Evolutionary conservation across 2,888 invertebrate species (phyloP).

Genomic region (Myopa tessellatipennis): DNA sequence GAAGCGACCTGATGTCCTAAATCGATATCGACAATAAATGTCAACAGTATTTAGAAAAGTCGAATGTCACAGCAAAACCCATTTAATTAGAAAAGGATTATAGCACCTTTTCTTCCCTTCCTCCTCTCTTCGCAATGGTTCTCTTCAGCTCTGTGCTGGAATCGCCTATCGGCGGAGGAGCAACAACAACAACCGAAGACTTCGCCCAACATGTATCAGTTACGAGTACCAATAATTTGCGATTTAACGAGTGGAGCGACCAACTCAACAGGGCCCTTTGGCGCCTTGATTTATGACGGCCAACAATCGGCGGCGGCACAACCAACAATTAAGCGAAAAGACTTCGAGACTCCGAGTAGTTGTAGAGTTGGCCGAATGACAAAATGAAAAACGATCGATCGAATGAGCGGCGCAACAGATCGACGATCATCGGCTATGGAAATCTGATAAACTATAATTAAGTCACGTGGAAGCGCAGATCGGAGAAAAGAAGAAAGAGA

Average conservation of each 20-base stretch:
- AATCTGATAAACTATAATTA: constrained; percentile 67
- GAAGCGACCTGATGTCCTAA: no score
- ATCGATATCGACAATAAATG: no score
- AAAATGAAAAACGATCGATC: constrained; percentile 59
- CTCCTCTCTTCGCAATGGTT: not conserved
- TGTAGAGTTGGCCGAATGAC: constrained; percentile 51
- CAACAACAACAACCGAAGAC: not conserved
- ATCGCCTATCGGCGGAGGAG: not conserved
- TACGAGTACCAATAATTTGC: constrained; percentile 15
- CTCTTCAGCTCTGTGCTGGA: no score
- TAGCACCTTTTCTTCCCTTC: not conserved
- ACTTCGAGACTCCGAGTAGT: not conserved
- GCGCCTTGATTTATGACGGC: constrained; percentile 60
- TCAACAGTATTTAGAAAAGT: no score
- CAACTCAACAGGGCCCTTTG: constrained; percentile 42
- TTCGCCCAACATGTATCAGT: constrained; percentile 3
- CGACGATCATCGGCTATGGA: constrained; percentile 55
- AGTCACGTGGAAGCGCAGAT: constrained; percentile 50
- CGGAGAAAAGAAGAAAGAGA: not conserved
- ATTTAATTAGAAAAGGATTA: not conserved
- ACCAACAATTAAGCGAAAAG: constrained; percentile 58
- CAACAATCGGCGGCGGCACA: constrained; percentile 50
- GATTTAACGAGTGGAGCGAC: not conserved
- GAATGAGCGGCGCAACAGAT: constrained; percentile 29
- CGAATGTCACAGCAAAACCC: not conserved